Percentiles rank a stretch among this genome's conserved stretches.
Conservation (phyloP, 2,797 vertebrate genomes). For the Fringilla coelebs region DNA sequence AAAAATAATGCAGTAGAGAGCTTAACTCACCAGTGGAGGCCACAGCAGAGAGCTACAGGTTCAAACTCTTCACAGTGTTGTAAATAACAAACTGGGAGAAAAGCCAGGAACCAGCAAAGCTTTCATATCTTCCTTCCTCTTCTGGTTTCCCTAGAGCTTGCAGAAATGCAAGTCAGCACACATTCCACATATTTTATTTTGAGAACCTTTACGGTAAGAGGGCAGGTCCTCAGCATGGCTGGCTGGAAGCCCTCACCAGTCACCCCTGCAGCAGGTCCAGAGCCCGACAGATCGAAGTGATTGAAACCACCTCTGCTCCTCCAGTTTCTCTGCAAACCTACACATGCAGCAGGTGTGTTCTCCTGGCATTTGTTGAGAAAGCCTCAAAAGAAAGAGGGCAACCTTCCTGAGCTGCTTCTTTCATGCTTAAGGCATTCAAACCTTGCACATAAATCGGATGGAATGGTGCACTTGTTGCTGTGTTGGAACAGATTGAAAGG, state of each 20-base stretch:
- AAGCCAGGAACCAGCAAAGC: constrained; percentile 21
- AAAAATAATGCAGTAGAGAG: neutral
- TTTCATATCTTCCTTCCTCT: constrained; percentile 35
- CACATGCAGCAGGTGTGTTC: neutral
- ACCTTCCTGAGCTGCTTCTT: neutral
- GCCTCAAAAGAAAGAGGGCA: neutral
- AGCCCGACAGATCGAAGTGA: neutral
- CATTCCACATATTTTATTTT: neutral
- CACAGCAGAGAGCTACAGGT: constrained; percentile 28
- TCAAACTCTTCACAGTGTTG: constrained; percentile 17
- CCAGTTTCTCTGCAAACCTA: neutral
- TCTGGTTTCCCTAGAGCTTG: neutral
- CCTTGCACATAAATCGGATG: neutral
- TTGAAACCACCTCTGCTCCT: neutral
- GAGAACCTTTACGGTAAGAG: neutral
- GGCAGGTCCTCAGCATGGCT: neutral
- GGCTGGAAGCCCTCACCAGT: neutral
- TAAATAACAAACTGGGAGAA: constrained; percentile 45
- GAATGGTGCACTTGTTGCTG: neutral
- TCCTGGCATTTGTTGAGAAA: neutral
- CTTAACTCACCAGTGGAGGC: constrained; percentile 1
- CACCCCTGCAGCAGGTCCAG: neutral
- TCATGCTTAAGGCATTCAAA: neutral
- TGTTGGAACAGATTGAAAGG: neutral
- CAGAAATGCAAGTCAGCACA: constrained; percentile 21